These are phyloP conservation scores for Picus viridis DNA, from an alignment of 2,797 vertebrate genomes.

Conservation along the genomic window DNA sequence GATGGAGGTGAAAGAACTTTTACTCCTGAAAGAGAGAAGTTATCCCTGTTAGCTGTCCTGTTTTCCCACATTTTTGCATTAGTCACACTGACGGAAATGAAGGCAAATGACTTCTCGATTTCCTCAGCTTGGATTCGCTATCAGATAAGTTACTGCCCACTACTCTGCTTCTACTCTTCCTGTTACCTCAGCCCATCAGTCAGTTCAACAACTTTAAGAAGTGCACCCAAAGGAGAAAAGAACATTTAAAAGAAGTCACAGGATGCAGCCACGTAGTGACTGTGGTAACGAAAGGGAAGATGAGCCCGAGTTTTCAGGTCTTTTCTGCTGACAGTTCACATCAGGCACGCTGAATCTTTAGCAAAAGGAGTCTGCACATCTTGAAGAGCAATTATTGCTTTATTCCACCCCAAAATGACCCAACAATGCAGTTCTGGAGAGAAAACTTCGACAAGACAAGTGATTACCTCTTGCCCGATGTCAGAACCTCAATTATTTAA, in stretches of 20 bases:
- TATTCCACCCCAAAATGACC: neutral
- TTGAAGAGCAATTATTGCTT: neutral
- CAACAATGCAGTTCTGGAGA: neutral
- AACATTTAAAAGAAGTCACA: neutral
- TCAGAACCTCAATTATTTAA: neutral
- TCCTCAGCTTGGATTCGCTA: rapidly evolving
- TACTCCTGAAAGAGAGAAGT: conserved; percentile 45
- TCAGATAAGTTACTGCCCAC: neutral
- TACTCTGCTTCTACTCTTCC: neutral
- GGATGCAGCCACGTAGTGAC: rapidly evolving
- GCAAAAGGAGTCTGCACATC: neutral
- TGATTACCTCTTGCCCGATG: rapidly evolving
- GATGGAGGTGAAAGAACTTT: conserved; percentile 68
- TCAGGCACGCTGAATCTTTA: neutral
- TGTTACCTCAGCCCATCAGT: neutral
- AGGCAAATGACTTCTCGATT: neutral
- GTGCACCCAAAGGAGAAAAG: rapidly evolving
- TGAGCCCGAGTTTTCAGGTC: neutral
- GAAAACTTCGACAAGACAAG: neutral
- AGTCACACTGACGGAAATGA: neutral
- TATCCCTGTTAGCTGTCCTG: neutral
- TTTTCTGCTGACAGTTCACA: neutral
- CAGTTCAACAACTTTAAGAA: neutral
- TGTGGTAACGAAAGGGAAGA: neutral
- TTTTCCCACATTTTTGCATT: neutral